Base-by-base conservation (phyloP, 2,888 invertebrate genomes). In the Stenichneumon culpator region DNA sequence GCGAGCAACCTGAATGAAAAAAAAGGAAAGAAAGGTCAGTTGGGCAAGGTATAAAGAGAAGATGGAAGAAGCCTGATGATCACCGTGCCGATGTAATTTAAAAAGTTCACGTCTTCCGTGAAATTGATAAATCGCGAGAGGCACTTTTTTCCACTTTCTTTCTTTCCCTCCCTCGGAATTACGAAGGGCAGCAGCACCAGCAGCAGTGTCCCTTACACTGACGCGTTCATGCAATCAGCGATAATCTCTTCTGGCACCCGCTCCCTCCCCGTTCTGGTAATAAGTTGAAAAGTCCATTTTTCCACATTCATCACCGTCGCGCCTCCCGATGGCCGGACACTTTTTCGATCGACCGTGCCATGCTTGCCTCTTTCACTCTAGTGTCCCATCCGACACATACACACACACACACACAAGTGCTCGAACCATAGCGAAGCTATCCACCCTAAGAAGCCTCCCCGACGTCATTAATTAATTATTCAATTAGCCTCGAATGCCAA, bases 121-220 rank as follows among this genome's bases (percentile, higher is more conserved):
- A 92, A 92, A 92, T 92, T 92, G 91, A 92, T 91, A 92, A 92
- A 92, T 92, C 92, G 92, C 89, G 89, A 83, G 67, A 70, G 83
- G 47, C 78, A 68, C 39, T 69, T 69, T 28, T 25, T 36, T 28
- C 39, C 79, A 9, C 11, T 36, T 36, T 67, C 75, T 67, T 32
- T 63, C 28, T 60, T 44, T 68, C 22, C n/a, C 25, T 19, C 19
- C 57, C 63, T 44, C 11, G 69, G 52, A 83, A 75, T 83, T 80
- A 39, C 54, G 54, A 54, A 28, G 44, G 28, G 28, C 36, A 47
- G 44, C 36, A 11, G 39, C 32, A 32, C 32, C 32, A 32, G 44
- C 36, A 19, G 28, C 36, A 60, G 25, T 36, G 32, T 47, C 70
- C 72, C 77, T 28, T 14, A 57, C 32, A 72, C 79, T 65, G 73